These are phyloP conservation scores for Steatocranus sp. DNA, from an alignment of 2,797 vertebrate species.

Conservation along the genomic window DNA sequence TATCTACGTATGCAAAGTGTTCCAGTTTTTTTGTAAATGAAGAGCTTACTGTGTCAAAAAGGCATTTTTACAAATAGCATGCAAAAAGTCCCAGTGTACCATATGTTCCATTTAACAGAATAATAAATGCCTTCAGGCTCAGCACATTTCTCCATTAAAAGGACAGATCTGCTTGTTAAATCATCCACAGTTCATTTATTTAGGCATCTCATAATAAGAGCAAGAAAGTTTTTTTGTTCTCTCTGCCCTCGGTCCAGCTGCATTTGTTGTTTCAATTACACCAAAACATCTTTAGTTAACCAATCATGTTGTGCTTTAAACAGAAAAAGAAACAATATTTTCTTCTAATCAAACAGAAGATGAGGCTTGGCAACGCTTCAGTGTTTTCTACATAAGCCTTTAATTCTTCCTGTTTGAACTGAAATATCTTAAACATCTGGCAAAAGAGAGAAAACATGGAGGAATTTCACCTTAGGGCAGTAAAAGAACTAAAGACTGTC, in stretches of 20 bases:
- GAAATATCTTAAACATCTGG: slow-evolving; percentile 30
- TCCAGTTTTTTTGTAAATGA: background rate
- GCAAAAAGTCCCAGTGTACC: background rate
- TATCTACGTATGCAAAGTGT: background rate
- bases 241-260: background rate
- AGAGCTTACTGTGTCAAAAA: background rate
- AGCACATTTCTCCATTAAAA: background rate
- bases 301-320: background rate
- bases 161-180: background rate
- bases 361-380: background rate
- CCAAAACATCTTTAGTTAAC: slow-evolving; percentile 17
- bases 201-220: slow-evolving; percentile 18
- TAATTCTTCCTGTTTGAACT: slow-evolving; percentile 31
- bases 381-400: slow-evolving; percentile 14
- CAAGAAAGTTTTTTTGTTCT: background rate
- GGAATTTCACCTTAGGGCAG: slow-evolving; percentile 16
- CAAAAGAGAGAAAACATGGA: background rate
- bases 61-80: background rate
- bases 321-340: slow-evolving; percentile 2
- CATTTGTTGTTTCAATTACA: slow-evolving; percentile 36
- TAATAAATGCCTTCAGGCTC: background rate
- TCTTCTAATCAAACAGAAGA: slow-evolving; percentile 4
- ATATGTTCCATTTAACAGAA: background rate
- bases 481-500: slow-evolving; percentile 18
- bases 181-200: slow-evolving; percentile 17